Percentiles rank a stretch among this genome's conserved stretches.
Conservation (phyloP, 2,888 invertebrate species). For the Galerucella nymphaeae region DNA sequence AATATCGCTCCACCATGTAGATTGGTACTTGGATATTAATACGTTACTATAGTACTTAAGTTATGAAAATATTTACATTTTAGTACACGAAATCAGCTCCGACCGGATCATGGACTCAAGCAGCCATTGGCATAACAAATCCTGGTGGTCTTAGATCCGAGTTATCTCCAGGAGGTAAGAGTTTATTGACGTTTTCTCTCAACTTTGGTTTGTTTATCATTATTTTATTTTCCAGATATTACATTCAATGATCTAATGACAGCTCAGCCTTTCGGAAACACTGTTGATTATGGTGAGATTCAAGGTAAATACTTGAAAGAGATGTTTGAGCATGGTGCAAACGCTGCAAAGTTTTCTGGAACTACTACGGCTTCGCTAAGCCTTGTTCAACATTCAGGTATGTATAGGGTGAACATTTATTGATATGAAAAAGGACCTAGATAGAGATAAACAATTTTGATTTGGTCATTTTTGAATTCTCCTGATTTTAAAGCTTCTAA, state of each 20-base stretch:
- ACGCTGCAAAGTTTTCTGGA: slow-evolving; percentile 63
- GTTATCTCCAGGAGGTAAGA: slow-evolving; percentile 72
- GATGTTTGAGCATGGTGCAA: slow-evolving; percentile 69
- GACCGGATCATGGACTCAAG: slow-evolving; percentile 72
- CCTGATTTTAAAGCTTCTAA: too few relatives aligned
- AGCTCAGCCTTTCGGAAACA: slow-evolving; percentile 82
- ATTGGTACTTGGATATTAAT: neutral
- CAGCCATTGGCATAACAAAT: slow-evolving; percentile 75
- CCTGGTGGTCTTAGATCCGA: slow-evolving; percentile 78
- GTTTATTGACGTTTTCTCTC: too few relatives aligned
- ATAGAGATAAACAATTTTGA: too few relatives aligned
- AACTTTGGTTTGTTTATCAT: too few relatives aligned
- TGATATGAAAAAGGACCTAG: too few relatives aligned
- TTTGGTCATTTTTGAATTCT: too few relatives aligned
- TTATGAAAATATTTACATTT: slow-evolving; percentile 28
- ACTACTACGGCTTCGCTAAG: slow-evolving; percentile 61
- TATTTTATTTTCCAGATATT: slow-evolving; percentile 68
- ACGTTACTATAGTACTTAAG: neutral
- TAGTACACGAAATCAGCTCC: slow-evolving; percentile 47
- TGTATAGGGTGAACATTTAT: neutral
- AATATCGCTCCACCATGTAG: neutral
- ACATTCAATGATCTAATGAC: slow-evolving; percentile 77
- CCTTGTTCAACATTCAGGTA: slow-evolving; percentile 73
- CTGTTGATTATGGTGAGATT: slow-evolving; percentile 76
- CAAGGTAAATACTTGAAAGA: slow-evolving; percentile 73